Evolutionary conservation across 2,113 vertebrate genomes (phyloP).

Genomic region (Pionites leucogaster): DNA sequence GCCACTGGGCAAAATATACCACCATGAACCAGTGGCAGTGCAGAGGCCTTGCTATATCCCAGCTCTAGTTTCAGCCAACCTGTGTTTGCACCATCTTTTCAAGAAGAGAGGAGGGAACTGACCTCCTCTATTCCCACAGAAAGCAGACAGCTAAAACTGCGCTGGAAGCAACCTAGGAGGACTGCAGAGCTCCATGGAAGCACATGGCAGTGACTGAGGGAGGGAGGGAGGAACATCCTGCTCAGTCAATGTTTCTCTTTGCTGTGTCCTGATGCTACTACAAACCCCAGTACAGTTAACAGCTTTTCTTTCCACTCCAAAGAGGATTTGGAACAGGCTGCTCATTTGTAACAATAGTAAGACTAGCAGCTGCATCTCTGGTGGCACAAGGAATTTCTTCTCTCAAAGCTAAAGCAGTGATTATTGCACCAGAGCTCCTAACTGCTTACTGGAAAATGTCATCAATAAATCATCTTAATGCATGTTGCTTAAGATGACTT

Average conservation of each 20-base stretch:
- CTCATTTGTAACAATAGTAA: background rate
- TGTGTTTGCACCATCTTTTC: background rate
- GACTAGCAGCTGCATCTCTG: background rate
- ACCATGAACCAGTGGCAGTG: background rate
- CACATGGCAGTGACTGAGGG: background rate
- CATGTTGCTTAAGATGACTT: background rate
- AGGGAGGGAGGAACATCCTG: background rate
- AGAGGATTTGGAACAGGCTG: background rate
- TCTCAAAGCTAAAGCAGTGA: background rate
- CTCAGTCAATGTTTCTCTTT: background rate
- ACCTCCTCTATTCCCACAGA: background rate
- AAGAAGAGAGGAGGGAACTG: background rate
- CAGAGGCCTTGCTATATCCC: background rate
- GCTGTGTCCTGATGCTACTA: fast-evolving
- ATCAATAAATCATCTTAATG: background rate
- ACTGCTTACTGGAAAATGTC: background rate
- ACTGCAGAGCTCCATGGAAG: fast-evolving
- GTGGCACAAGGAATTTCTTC: background rate
- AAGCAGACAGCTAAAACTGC: background rate
- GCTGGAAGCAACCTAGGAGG: background rate
- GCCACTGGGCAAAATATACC: fast-evolving
- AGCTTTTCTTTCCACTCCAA: background rate
- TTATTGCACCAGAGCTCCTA: background rate
- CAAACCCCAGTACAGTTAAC: background rate
- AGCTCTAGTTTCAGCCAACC: background rate